Evolutionary conservation across 2,797 vertebrate species (phyloP).

Genomic region (Zonotrichia albicollis): DNA sequence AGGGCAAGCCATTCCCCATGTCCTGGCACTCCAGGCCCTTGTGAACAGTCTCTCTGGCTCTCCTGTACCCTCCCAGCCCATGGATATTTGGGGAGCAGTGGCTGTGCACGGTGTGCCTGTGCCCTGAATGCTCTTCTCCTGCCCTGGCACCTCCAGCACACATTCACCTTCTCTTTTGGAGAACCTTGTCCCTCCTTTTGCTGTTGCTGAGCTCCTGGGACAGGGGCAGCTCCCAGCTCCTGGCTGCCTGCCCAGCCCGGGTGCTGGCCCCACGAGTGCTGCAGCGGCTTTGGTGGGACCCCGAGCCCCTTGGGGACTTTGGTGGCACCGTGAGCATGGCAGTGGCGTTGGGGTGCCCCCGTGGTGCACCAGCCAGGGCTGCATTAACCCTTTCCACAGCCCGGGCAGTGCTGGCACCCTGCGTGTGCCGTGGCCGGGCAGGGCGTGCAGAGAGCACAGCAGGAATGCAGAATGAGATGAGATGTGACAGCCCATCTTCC

Average conservation of each 20-base stretch:
- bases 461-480: neutral
- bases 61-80: too few relatives aligned
- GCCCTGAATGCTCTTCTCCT: neutral
- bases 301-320: neutral
- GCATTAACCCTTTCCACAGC: neutral
- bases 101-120: fast-evolving
- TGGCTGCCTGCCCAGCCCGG: neutral
- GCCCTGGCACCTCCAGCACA: neutral
- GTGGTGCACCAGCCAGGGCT: fast-evolving
- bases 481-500: conserved; percentile 28
- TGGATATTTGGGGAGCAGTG: neutral
- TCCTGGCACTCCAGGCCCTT: neutral
- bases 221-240: neutral
- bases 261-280: neutral
- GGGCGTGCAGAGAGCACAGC: neutral
- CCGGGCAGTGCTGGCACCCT: fast-evolving
- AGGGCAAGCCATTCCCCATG: neutral
- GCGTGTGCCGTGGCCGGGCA: neutral
- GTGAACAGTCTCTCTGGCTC: fast-evolving
- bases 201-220: neutral
- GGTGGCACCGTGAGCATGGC: too few relatives aligned
- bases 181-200: neutral
- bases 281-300: neutral
- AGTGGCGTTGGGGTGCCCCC: neutral
- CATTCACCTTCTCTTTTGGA: neutral